Percentiles rank a stretch among this genome's conserved stretches.
Evolutionary conservation across 2,113 vertebrate species (phyloP).

Genomic region (Nothoprocta perdicaria): DNA sequence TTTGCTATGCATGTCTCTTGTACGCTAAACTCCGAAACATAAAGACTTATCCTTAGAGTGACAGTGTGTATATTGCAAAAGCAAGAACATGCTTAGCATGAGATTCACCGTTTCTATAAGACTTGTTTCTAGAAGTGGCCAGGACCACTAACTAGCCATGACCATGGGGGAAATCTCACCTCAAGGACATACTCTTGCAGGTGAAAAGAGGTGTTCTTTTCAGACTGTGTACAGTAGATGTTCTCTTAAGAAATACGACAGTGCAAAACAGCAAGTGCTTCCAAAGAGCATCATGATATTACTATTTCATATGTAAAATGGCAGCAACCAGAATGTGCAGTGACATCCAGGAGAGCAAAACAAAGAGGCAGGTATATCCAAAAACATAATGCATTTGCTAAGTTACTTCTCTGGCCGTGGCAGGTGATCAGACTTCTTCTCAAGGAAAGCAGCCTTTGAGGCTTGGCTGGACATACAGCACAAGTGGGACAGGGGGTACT

Average conservation of each 20-base stretch:
- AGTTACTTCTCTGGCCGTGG: slow-evolving; percentile 49
- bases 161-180: background rate
- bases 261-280: background rate
- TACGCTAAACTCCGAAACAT: background rate
- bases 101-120: background rate
- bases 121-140: background rate
- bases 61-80: background rate
- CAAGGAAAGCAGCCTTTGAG: slow-evolving; percentile 25
- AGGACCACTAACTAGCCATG: background rate
- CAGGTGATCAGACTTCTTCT: background rate
- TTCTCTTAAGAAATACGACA: background rate
- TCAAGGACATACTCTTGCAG: background rate
- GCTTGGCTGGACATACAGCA: background rate
- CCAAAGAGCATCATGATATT: background rate
- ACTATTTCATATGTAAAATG: background rate
- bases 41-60: background rate
- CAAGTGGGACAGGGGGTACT: background rate
- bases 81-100: background rate
- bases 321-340: background rate
- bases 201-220: background rate
- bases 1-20: background rate
- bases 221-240: background rate
- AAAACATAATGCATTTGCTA: slow-evolving; percentile 18
- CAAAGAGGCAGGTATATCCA: slow-evolving; percentile 21
- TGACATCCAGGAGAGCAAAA: slow-evolving; percentile 10